Base-by-base conservation (phyloP, 2,888 invertebrate species). In the Cephalotes varians region DNA sequence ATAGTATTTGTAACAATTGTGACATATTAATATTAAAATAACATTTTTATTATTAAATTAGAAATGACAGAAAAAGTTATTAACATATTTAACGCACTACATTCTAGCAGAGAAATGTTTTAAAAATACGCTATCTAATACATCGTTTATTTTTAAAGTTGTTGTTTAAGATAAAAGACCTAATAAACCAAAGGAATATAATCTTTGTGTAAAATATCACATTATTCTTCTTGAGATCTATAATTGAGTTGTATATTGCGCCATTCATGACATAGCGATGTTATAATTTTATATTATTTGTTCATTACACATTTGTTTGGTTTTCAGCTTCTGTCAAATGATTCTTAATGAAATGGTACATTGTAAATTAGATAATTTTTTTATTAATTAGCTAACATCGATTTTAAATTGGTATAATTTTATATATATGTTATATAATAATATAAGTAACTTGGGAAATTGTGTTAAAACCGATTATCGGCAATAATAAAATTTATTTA, bases 401-500 rank as follows among this genome's bases (percentile, higher is more conserved):
- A 25, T 18, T 51, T 51, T 37, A 47, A 0, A 21, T 51, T n/a
- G 10, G 10, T 18, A 5, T 18, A 4, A 25, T n/a, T 62, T 6
- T 40, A 10, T 25, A 34, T 25, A 34, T 34, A 21, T 6, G 15
- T 18, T 7, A 71, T n/a, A 49, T 0, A 18, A 54, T 28, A 31
- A 5, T 21, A 51, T 34, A 25, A n/a, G 18, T 44, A 49, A 31
- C 2, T 31, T 49, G 5, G 3, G 34, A 21, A 37, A 49, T 34
- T 49, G 10, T 74, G 12, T 62, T 37, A 34, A 18, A 25, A 31
- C 18, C 9, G 12, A 34, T 40, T 28, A 12, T 21, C 5, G 10
- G 1, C 3, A 1, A 37, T 49, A 74, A 74, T 34, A 74, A 76
- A 76, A 47, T 28, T 71, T 37, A 12, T 76, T 76, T 65, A 1